Evolutionary conservation across 2,797 vertebrate genomes (phyloP), one percentile per base, ranked within the genome.

Genomic region (Rhynchonycteris naso): DNA sequence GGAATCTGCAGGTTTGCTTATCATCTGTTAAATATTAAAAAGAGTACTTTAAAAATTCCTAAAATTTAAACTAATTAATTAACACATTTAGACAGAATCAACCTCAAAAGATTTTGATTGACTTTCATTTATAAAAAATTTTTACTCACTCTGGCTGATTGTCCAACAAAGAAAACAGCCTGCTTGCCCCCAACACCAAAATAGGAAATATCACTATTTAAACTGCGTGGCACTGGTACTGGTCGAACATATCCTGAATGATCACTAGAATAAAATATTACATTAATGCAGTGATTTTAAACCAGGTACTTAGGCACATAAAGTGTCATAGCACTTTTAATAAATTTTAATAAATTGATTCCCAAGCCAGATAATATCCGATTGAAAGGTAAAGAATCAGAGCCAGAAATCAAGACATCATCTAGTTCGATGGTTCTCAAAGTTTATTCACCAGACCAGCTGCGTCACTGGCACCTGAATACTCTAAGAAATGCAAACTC

Each of bases 141-240:
- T 92, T 92, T 95, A 98, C 98, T 98, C 98, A 99, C 99, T 97
- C 99, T 99, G 96, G 98, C 98, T 96, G 98, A 99, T 26, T 99
- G 98, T 94, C 99, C 99, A 93, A 99, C 99, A 98, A 99, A 99
- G 98, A 99, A 99, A 91, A 98, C 98, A 7, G 99, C 99, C 96
- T 99, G 99, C 97, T 99, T 99, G 95, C 99, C 99, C 96, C 99
- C 99, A 88, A 99, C 99, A 96, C 99, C 99, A 98, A 99, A 99
- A 98, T 99, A 99, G 0, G 99, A 99, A 96, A 99, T 99, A 92
- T 99, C 99, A 92, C 99, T 99, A 97, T 99, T 99, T 96, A 99
- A 98, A 97, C 99, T 99, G 56, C 99, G 99, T 93, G 98, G 98
- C 68, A 99, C 99, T 54, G 97, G 98, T 76, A 98, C 96, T 83